These are phyloP conservation scores for Rhabdomys dilectus DNA, from an alignment of 2,113 vertebrate genomes.

Conservation along the genomic window DNA sequence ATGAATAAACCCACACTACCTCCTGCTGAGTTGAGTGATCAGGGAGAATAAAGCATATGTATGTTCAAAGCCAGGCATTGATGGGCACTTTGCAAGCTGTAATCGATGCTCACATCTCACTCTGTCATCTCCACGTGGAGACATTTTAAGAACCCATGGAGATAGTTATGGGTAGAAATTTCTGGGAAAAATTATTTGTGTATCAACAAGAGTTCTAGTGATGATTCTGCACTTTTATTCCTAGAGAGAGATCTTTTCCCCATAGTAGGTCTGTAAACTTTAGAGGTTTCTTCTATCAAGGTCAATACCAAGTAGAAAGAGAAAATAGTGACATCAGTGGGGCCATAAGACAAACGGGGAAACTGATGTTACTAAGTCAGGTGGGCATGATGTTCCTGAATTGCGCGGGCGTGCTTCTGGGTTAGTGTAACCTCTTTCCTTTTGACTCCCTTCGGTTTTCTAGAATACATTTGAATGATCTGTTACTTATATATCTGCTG, in stretches of 20 bases:
- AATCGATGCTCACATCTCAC: conserved; percentile 5
- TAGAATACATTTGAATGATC: neutral
- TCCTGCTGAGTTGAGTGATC: neutral
- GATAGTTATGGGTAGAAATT: neutral
- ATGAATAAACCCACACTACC: neutral
- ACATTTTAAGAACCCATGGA: neutral
- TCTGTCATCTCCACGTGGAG: neutral
- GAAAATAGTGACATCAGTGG: neutral
- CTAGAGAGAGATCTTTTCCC: neutral
- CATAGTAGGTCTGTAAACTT: neutral
- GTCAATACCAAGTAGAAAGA: neutral
- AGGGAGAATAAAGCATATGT: neutral
- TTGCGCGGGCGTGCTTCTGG: too few relatives aligned
- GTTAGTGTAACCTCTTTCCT: neutral
- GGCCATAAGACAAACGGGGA: neutral
- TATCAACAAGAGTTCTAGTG: neutral
- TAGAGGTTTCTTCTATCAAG: neutral
- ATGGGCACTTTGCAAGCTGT: neutral
- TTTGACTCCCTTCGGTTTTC: neutral
- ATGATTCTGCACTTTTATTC: neutral
- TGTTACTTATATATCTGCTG: neutral
- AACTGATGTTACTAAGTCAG: neutral
- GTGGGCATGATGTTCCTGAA: too few relatives aligned
- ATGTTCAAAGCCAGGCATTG: neutral
- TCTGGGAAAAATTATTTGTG: neutral